Percentiles rank a stretch among this genome's conserved stretches.
These are phyloP conservation scores for Polyodon spathula DNA, from an alignment of 2,113 vertebrate genomes.

Conservation along the genomic window DNA sequence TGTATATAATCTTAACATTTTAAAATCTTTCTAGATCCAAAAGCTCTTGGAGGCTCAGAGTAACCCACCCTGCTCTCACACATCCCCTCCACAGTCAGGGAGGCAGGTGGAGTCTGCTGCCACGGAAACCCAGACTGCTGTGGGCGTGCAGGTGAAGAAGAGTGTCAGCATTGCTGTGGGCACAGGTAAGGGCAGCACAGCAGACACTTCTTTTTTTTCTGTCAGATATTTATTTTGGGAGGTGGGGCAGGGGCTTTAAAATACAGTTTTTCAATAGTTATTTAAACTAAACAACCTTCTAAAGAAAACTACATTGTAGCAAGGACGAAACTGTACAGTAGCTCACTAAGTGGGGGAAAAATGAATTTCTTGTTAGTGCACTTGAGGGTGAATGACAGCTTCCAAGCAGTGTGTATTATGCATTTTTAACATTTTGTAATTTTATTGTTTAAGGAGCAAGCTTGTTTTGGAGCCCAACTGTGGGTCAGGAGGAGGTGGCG, in stretches of 20 bases:
- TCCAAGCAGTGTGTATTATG: background rate
- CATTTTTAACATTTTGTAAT: background rate
- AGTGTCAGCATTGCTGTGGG: slow-evolving; percentile 82
- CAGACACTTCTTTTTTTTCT: background rate
- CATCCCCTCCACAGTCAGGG: slow-evolving; percentile 5
- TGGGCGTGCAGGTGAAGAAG: slow-evolving; percentile 31
- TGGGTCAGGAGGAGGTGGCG: slow-evolving; percentile 30
- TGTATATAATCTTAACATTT: too few species aligned
- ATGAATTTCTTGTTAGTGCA: too few species aligned
- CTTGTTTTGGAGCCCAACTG: slow-evolving; percentile 69
- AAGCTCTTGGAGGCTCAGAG: slow-evolving; percentile 79
- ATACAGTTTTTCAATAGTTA: too few species aligned
- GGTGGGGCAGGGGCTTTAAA: too few species aligned
- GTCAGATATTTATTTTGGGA: too few species aligned
- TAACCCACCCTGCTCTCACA: slow-evolving; percentile 19
- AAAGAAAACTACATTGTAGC: too few species aligned
- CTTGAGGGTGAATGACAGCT: too few species aligned
- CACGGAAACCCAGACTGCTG: slow-evolving; percentile 40
- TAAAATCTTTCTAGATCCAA: slow-evolving; percentile 63
- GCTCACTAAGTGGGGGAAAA: too few species aligned
- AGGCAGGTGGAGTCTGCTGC: slow-evolving; percentile 40
- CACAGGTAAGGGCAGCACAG: slow-evolving; percentile 67
- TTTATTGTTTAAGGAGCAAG: slow-evolving; percentile 66
- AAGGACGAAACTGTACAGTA: too few species aligned
- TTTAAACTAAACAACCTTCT: too few species aligned